These are phyloP conservation scores for Ganaspis brasiliensis DNA, from an alignment of 2,888 invertebrate genomes.

Conservation along the genomic window DNA sequence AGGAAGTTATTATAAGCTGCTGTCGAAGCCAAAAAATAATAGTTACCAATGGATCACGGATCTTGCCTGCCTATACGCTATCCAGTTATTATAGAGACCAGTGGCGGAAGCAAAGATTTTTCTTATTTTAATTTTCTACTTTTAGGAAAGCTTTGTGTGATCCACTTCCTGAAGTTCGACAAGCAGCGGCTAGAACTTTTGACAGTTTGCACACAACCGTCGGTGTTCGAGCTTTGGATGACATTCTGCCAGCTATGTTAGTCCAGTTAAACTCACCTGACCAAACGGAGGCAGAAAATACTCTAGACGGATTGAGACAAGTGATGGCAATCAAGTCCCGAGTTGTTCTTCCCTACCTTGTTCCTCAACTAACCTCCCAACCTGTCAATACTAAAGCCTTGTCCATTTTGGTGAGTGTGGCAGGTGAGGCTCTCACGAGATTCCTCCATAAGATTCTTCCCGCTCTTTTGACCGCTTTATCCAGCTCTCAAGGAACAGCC, in stretches of 20 bases:
- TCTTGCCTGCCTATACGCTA: too few species aligned
- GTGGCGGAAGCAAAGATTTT: too few species aligned
- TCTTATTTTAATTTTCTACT: conserved; percentile 43
- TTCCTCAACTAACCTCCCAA: conserved; percentile 94
- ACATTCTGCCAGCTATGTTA: conserved; percentile 96
- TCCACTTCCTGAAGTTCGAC: conserved; percentile 94
- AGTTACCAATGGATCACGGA: too few species aligned
- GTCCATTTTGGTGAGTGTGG: conserved; percentile 96
- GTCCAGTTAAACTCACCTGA: conserved; percentile 90
- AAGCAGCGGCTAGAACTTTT: conserved; percentile 98
- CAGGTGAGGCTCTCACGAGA: conserved; percentile 94
- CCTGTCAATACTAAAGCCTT: conserved; percentile 97
- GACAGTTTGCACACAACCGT: conserved; percentile 97
- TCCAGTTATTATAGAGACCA: too few species aligned
- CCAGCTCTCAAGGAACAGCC: conserved; percentile 85
- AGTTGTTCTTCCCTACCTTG: conserved; percentile 96
- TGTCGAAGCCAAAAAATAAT: too few species aligned
- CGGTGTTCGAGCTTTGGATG: conserved; percentile 96
- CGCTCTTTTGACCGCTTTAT: conserved; percentile 90
- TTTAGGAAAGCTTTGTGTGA: conserved; percentile 93
- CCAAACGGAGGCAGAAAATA: conserved; percentile 90
- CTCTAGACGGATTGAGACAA: conserved; percentile 97
- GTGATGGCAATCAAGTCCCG: conserved; percentile 98
- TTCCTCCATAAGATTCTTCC: conserved; percentile 96
- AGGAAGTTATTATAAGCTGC: too few species aligned